phyloP scores from a whole-genome alignment of 1,140 invertebrate genomes.

The Araneus ventricosus region DNA sequence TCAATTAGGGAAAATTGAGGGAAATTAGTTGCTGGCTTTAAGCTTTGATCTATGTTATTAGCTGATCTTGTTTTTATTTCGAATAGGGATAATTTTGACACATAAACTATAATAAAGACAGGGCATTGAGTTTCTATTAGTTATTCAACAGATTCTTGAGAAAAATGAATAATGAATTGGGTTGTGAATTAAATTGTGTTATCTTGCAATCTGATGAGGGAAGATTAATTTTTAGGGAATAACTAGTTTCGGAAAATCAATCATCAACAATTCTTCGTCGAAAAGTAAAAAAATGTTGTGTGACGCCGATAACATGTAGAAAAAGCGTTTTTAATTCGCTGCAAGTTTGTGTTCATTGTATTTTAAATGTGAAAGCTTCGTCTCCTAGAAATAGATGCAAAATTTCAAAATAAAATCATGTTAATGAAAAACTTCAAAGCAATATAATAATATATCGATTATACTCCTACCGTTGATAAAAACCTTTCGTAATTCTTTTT shows the following conservation, averaged over 20 bases:
- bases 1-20: slow-evolving; percentile 69
- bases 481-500: no score
- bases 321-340: not conserved
- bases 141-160: slow-evolving; percentile 20
- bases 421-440: no score
- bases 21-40: slow-evolving; percentile 64
- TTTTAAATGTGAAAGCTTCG: no score
- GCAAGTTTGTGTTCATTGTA: not conserved
- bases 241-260: not conserved
- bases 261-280: not conserved
- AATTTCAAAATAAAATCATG: no score
- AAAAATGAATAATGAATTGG: slow-evolving; percentile 37
- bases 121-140: slow-evolving; percentile 31
- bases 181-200: not conserved
- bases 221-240: not conserved
- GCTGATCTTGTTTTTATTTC: slow-evolving; percentile 47
- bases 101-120: not conserved
- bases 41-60: slow-evolving; percentile 68
- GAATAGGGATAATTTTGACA: slow-evolving; percentile 36
- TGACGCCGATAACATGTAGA: not conserved
- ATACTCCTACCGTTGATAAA: no score
- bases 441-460: no score
- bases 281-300: not conserved
- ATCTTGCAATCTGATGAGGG: not conserved
- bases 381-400: no score